Base-by-base conservation (phyloP, 2,888 invertebrate genomes). In the Trichopoda pennipes region DNA sequence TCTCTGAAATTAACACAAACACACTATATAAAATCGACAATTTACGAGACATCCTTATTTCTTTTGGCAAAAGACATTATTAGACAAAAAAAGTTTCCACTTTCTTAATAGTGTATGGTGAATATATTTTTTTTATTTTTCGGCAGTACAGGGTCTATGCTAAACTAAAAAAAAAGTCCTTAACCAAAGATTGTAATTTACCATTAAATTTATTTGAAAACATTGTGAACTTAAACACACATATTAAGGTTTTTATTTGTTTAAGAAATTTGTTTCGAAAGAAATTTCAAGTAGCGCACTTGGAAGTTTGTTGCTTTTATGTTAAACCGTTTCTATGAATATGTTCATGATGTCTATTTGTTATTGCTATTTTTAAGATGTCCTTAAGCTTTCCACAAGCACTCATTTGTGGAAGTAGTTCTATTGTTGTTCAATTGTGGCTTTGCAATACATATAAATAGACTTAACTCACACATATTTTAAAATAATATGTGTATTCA, bases 151-250 rank as follows among this genome's bases (percentile, higher is more conserved):
- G 68, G 53, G 76, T 76, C 68, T 68, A 61, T 77, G 70, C 32
- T 63, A 42, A 64, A 21, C 8, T 28, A 9, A 2, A 66, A 66
- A 38, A 21, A 60, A 38, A 60, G 42, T 44, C 17, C 42, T 53
- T 64, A 47, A 56, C 56, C 47, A 49, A 64, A 63, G 69, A 69
- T 55, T 69, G 76, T 63, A 69, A 77, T 63, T 69, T 69, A 35
- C 44, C 69, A 69, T 77, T 63, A 63, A 77, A 23, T 77, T 69
- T 61, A 69, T 69, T 77, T 77, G 76, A 55, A 68, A 68, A 47
- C 44, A 53, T 56, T 60, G 60, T 17, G 38, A 49, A 72, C 51
- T 53, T 60, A 21, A 23, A 42, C 38, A 51, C 42, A 53, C 49
- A 42, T 19, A 32, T 32, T 28, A 42, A 47, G 69, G 55, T 76